Evolutionary conservation across 2,113 vertebrate genomes (phyloP).

Genomic region (Myrmecobius fasciatus): DNA sequence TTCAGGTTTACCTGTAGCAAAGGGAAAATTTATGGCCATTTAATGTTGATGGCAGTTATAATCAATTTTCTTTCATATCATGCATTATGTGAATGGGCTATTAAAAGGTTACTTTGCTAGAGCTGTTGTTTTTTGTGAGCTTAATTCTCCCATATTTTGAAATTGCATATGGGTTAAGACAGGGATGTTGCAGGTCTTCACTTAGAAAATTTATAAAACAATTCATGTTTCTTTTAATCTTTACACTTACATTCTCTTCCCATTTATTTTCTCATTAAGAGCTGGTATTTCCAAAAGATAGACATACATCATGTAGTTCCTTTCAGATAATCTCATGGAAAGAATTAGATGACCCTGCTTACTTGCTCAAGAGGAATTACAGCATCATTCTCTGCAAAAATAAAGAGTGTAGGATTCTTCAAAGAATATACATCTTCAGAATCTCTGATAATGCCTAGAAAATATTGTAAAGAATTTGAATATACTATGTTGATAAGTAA

Average conservation of each 20-base stretch:
- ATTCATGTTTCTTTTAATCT: not conserved
- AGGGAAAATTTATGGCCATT: not conserved
- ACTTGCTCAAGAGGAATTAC: conserved; percentile 87
- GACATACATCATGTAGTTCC: not conserved
- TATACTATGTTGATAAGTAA: conserved; percentile 30
- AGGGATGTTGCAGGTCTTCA: not conserved
- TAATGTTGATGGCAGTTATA: not conserved
- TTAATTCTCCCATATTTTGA: not conserved
- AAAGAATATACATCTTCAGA: conserved; percentile 82
- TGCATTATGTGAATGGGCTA: not conserved
- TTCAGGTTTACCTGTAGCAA: not conserved
- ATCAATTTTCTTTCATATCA: not conserved
- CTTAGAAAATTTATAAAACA: not conserved
- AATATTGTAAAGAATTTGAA: conserved; percentile 56
- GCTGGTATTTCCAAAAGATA: not conserved
- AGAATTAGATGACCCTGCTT: not conserved
- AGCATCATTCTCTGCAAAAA: conserved; percentile 88
- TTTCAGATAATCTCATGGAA: not conserved
- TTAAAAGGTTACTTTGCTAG: not conserved
- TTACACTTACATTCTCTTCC: not conserved
- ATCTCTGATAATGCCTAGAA: conserved; percentile 85
- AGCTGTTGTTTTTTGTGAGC: not conserved
- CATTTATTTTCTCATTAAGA: not conserved
- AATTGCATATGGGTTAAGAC: not conserved
- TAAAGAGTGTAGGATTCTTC: conserved; percentile 87